Conservation (phyloP, 2,888 invertebrate genomes). For the Corbicula japonica region DNA sequence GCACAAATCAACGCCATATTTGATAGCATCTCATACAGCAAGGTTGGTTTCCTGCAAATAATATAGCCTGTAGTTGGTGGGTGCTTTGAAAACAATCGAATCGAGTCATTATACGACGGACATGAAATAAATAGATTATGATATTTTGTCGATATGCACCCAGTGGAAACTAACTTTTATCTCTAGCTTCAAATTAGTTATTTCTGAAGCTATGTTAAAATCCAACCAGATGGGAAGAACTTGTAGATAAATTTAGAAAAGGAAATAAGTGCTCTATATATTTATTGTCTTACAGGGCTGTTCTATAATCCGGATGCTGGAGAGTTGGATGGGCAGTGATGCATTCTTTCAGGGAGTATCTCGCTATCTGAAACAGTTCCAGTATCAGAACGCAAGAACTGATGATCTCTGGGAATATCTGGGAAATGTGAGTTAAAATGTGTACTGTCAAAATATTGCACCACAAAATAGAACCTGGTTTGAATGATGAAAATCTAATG, state of each 20-base stretch:
- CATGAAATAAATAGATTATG: too few relatives aligned
- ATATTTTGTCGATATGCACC: too few relatives aligned
- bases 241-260: too few relatives aligned
- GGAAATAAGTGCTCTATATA: not conserved
- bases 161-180: too few relatives aligned
- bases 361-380: constrained; percentile 91
- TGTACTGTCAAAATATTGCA: not conserved
- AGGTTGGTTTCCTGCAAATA: too few relatives aligned
- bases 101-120: too few relatives aligned
- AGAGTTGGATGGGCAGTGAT: constrained; percentile 91
- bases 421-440: constrained; percentile 69
- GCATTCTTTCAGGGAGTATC: constrained; percentile 89
- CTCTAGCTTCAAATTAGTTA: too few relatives aligned
- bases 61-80: too few relatives aligned
- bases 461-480: not conserved
- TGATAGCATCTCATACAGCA: constrained; percentile 95
- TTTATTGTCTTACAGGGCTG: constrained; percentile 90
- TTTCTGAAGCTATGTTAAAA: too few relatives aligned
- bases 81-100: too few relatives aligned
- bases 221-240: too few relatives aligned
- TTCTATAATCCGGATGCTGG: constrained; percentile 94
- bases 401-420: constrained; percentile 91
- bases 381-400: constrained; percentile 93
- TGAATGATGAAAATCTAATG: too few relatives aligned
- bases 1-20: constrained; percentile 97